These are phyloP conservation scores for Sarcophaga bullata DNA, from an alignment of 1,140 invertebrate species.

Conservation along the genomic window DNA sequence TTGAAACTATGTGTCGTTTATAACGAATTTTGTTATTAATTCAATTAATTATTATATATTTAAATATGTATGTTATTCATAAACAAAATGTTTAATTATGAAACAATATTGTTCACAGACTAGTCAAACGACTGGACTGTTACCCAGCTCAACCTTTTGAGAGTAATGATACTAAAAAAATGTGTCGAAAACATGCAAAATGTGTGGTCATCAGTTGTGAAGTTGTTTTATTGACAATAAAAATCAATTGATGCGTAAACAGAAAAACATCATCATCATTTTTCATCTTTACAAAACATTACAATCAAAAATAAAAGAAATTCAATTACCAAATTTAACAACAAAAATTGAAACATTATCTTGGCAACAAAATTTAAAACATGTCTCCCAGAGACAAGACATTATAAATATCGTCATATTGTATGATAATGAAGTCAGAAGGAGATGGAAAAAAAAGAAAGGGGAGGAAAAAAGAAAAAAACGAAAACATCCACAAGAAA, in stretches of 20 bases:
- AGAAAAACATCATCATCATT: neutral
- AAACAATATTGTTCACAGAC: too few relatives aligned
- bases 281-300: neutral
- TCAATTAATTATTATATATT: too few relatives aligned
- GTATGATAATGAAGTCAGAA: neutral
- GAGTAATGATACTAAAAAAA: too few relatives aligned
- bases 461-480: neutral
- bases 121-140: too few relatives aligned
- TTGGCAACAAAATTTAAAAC: neutral
- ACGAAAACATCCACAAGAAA: neutral
- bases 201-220: slow-evolving; percentile 1
- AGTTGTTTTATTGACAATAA: slow-evolving; percentile 3
- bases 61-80: too few relatives aligned
- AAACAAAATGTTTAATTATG: too few relatives aligned
- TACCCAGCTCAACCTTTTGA: too few relatives aligned
- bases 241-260: neutral
- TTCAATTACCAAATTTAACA: neutral
- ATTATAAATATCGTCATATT: neutral
- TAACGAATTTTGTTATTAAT: too few relatives aligned
- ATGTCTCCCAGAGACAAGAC: neutral
- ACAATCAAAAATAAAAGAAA: neutral
- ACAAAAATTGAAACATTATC: neutral
- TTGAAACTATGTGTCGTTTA: too few relatives aligned
- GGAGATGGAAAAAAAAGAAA: neutral
- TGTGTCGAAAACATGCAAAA: neutral